Base-by-base conservation (phyloP, 2,888 invertebrate species). In the Noctua janthina region DNA sequence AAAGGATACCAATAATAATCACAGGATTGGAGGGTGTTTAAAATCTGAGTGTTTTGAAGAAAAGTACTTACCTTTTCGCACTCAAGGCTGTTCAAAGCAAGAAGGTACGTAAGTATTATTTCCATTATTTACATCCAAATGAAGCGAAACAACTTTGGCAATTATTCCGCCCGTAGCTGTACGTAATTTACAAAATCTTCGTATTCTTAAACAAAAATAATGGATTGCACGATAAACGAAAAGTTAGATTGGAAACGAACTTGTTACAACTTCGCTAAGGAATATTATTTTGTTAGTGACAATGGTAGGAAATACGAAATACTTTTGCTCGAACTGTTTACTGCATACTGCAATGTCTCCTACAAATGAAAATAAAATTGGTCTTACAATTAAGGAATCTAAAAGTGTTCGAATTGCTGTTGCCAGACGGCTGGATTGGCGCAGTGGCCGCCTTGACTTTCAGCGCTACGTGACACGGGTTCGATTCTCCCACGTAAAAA, bases 171-270 rank as follows among this genome's bases (percentile, higher is more conserved):
- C 72, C 77, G 85, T 74, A 83, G 74, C 82, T 74, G 79, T 87
- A 91, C 89, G 91, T 92, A 93, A 93, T 92, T 93, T 91, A 89
- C 90, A 87, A 92, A 84, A 90, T 90, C 87, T 90, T 89, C 88
- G 90, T 88, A 89, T 90, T 91, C 87, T 90, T 90, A 87, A 91
- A 91, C 88, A 91, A 91, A 91, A 92, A 91, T 89, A 91, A 92
- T 89, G 90, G 90, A 91, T 92, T 88, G 92, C 92, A 92, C 91
- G 92, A 93, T 92, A 91, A 92, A 91, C 91, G 91, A 89, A 92
- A 93, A 93, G 92, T 93, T 93, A 93, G 91, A 93, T 93, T 93
- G 92, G 91, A 93, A 92, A 91, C 89, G 87, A 91, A 91, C 89
- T 91, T 89, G 86, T 89, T 86, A 88, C 78, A 91, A 92, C 89